These are phyloP conservation scores for Yponomeuta cagnagella DNA, from an alignment of 2,888 invertebrate genomes.

Conservation along the genomic window DNA sequence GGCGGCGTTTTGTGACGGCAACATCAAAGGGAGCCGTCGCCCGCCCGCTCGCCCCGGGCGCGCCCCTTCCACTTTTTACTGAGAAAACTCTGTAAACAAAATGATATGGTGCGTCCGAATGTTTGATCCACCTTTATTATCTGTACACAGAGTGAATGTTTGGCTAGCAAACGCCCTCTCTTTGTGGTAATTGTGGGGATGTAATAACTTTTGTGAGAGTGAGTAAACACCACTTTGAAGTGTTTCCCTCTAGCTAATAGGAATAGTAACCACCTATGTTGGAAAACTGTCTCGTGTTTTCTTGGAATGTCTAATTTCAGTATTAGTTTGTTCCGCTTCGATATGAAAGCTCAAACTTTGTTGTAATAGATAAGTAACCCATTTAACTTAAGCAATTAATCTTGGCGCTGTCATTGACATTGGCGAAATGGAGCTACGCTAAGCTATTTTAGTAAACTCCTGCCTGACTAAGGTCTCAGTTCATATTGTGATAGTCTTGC, in stretches of 20 bases:
- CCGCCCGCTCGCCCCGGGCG: slow-evolving; percentile 62
- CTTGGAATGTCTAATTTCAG: neutral
- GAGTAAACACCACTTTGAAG: slow-evolving; percentile 40
- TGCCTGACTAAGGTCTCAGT: neutral
- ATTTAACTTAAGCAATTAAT: neutral
- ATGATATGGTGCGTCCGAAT: slow-evolving; percentile 71
- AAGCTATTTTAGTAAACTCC: neutral
- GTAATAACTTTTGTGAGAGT: slow-evolving; percentile 43
- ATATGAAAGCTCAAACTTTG: neutral
- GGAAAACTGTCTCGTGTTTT: slow-evolving; percentile 1
- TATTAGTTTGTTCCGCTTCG: neutral
- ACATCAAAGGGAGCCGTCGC: slow-evolving; percentile 61
- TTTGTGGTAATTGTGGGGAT: slow-evolving; percentile 55
- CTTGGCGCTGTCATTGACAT: slow-evolving; percentile 3
- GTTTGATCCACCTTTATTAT: slow-evolving; percentile 74
- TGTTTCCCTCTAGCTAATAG: slow-evolving; percentile 13
- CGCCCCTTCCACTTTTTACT: slow-evolving; percentile 69
- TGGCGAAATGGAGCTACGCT: neutral
- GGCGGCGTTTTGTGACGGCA: slow-evolving; percentile 75
- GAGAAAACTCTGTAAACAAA: slow-evolving; percentile 75
- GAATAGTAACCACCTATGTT: neutral
- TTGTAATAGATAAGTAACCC: neutral
- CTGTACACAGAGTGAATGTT: slow-evolving; percentile 64
- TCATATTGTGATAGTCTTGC: neutral
- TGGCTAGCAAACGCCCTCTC: slow-evolving; percentile 56